Evolutionary conservation across 2,888 invertebrate species (phyloP).

Genomic region (Leuctra nigra): DNA sequence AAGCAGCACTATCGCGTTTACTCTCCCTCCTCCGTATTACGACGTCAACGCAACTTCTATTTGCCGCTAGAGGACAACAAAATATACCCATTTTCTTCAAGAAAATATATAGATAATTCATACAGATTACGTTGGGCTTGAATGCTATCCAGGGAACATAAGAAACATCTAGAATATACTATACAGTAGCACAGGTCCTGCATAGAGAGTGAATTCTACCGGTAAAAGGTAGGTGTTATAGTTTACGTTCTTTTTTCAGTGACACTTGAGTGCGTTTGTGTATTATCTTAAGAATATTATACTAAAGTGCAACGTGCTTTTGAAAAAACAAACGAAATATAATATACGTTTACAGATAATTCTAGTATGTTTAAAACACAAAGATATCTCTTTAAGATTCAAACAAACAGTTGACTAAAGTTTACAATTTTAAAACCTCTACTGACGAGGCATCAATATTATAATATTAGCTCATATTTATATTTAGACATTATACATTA

Average conservation of each 20-base stretch:
- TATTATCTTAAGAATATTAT: conserved; percentile 5
- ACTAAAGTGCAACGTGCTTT: conserved; percentile 6
- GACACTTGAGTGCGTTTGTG: conserved; percentile 13
- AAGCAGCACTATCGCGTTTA: conserved; percentile 8
- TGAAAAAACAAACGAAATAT: background rate
- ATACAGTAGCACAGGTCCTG: conserved; percentile 1
- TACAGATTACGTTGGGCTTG: conserved; percentile 16
- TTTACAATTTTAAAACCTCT: no score
- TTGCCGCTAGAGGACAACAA: conserved; percentile 12
- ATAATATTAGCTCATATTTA: no score
- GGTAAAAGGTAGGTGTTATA: conserved; percentile 15
- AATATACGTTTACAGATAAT: no score
- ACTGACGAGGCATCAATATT: no score
- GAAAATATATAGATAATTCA: conserved; percentile 14
- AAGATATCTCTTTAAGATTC: no score
- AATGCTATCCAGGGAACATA: conserved; percentile 14
- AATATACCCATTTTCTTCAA: conserved; percentile 1
- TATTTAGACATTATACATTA: no score
- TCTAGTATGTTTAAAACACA: no score
- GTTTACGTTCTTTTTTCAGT: background rate
- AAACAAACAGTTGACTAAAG: no score
- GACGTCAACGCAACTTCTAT: background rate
- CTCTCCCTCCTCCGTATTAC: background rate
- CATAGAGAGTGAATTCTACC: conserved; percentile 5
- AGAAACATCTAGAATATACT: conserved; percentile 17